Evolutionary conservation across 1,140 invertebrate species (phyloP), one percentile per base, ranked within the genome.

Genomic region (Macrotrachela quadricornifera): DNA sequence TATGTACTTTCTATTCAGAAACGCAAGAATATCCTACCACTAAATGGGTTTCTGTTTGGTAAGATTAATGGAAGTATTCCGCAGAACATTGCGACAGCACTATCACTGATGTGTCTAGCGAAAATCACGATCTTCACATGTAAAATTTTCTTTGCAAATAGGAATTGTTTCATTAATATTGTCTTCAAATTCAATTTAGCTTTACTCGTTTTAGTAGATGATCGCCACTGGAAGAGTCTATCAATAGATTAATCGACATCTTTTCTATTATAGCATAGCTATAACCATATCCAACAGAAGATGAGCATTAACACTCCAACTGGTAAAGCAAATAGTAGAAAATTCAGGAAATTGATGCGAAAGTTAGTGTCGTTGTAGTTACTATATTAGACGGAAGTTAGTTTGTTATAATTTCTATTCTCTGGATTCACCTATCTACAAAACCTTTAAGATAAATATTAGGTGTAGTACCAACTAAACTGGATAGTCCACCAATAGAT

Each of bases 401-500:
- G n/a, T n/a, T 10, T 40, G 39, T 40, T 40, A 10, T 40, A 10
- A 40, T 10, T 40, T 40, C 14, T 14, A 40, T 10, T 10, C 14
- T 40, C 39, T 40, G 14, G 39, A 14, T 10, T 10, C 10, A 80
- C 76, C 64, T 69, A 54, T 81, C 78, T 52, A 77, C 76, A 50
- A 80, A 76, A 13, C 78, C 80, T 64, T 82, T 83, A 56, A 86
- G 78, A 1, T 85, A 81, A 12, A 88, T 73, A 69, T 91, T 91
- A 16, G 85, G 84, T 8, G 79, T 81, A 1, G 84, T 85, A 6
- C 85, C 86, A 3, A 85, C 85, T 1, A 91, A 67, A 1, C 82
- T 84, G 0, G 81, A 81, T 44, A 79, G 81, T 8, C 86, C 86
- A 6, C 85, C 85, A 37, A 84, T 65, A 56, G 74, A 76, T 8